phyloP scores from a whole-genome alignment of 2,797 vertebrate genomes.

The Masticophis lateralis region DNA sequence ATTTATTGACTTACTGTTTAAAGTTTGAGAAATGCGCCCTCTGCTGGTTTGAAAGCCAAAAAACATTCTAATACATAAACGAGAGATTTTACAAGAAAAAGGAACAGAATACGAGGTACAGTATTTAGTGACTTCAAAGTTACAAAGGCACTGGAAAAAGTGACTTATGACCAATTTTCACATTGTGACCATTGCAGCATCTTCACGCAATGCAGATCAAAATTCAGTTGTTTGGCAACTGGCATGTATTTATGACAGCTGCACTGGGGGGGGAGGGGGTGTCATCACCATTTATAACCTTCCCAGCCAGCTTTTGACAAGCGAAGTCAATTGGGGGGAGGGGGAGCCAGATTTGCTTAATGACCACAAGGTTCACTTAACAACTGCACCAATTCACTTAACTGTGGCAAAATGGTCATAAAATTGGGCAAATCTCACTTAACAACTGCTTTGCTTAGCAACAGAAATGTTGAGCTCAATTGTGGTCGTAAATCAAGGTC shows the following conservation, averaged over 20 bases:
- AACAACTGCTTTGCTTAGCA: neutral
- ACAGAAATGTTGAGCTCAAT: neutral
- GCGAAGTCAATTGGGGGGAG: neutral
- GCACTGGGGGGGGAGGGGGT: neutral
- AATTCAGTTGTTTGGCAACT: neutral
- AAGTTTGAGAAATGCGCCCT: constrained; percentile 16
- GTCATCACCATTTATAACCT: neutral
- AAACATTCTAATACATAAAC: neutral
- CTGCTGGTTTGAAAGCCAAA: constrained; percentile 17
- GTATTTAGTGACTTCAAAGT: neutral
- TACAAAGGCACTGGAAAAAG: neutral
- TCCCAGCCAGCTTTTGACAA: neutral
- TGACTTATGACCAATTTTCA: neutral
- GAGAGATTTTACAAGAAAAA: neutral
- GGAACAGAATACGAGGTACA: neutral
- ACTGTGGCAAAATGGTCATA: neutral
- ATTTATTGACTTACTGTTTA: neutral
- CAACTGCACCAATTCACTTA: neutral
- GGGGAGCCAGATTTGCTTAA: neutral
- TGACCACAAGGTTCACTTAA: neutral
- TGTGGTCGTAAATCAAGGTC: neutral
- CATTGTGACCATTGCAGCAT: neutral
- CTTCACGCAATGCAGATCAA: neutral
- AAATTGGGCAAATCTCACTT: neutral
- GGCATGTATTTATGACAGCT: neutral